Evolutionary conservation across 2,113 vertebrate genomes (phyloP).

Genomic region (Thermophis baileyi): DNA sequence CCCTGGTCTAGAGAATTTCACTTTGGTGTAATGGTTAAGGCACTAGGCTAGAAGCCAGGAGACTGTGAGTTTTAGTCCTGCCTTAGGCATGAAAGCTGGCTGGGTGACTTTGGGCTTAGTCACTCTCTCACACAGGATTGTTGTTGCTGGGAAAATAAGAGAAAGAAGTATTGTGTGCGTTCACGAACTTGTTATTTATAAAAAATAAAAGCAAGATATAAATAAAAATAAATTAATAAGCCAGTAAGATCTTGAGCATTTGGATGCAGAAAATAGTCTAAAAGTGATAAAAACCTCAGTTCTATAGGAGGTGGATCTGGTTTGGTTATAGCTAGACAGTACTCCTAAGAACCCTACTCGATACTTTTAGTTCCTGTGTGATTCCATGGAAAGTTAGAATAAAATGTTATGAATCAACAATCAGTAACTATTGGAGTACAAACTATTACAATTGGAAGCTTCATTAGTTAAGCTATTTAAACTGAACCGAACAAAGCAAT

Average conservation of each 20-base stretch:
- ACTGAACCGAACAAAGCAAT: constrained; percentile 1
- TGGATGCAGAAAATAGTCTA: background rate
- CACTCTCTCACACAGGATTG: too few species aligned
- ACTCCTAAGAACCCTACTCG: background rate
- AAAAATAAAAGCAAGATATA: too few species aligned
- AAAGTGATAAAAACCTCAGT: background rate
- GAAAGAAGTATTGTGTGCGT: too few species aligned
- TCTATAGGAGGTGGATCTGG: background rate
- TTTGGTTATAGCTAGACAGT: background rate
- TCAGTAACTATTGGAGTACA: background rate
- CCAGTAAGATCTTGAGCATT: background rate
- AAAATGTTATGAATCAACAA: background rate
- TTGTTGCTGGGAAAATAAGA: too few species aligned
- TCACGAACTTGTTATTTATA: too few species aligned
- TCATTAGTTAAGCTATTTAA: constrained; percentile 25
- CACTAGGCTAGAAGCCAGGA: too few species aligned
- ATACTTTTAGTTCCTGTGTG: background rate
- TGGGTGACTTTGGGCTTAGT: too few species aligned
- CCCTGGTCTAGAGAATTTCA: too few species aligned
- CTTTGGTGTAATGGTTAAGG: too few species aligned
- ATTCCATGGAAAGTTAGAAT: background rate
- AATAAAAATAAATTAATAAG: too few species aligned
- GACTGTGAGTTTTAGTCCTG: too few species aligned
- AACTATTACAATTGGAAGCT: constrained; percentile 7
- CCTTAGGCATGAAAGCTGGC: too few species aligned